Evolutionary conservation across 2,888 invertebrate species (phyloP), one percentile per base, ranked within the genome.

Genomic region (Stenodema calcarata): DNA sequence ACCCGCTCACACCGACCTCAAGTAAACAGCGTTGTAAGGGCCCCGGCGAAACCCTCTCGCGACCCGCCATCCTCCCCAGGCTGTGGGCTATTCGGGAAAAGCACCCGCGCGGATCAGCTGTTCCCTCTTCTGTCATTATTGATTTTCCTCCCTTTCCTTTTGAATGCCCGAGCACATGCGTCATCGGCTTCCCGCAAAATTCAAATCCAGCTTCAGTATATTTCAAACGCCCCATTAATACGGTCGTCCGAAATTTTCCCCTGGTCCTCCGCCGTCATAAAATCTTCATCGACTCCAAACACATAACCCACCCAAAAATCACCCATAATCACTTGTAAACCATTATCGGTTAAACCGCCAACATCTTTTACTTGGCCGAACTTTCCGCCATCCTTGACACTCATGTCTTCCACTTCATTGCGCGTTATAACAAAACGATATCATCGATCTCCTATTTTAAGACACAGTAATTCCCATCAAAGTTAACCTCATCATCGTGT

Each of bases 171-270:
- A 62, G 86, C 76, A 62, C 86, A 86, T 79, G 86, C 86, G 86
- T 86, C 86, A 41, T 78, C 50, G 78, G 54, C 35, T 79, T 86
- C 86, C 86, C 79, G 86, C 84, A 84, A 18, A 84, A 84, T 84
- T 84, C 75, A 84, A 84, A 84, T 75, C 84, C 69, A 9, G 9
- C 78, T 14, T 30, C 41, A 35, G 73, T 73, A 4, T n/a, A 41
- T 18, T 73, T 80, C 50, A 16, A 80, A 7, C 30, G 44, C 80
- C 50, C 27, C 27, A 7, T 18, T 3, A 2, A 2, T 35, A 35
- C 18, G 18, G 30, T 4, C 23, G 27, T 14, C 14, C 35, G 35
- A 35, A 2, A 35, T 35, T 35, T 35, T 35, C 7, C 2, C 35
- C 35, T 35, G 35, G 35, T 54, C 54, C n/a, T n/a, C n/a, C n/a